Base-by-base conservation (phyloP, 2,797 vertebrate species). In the Merluccius polli region DNA sequence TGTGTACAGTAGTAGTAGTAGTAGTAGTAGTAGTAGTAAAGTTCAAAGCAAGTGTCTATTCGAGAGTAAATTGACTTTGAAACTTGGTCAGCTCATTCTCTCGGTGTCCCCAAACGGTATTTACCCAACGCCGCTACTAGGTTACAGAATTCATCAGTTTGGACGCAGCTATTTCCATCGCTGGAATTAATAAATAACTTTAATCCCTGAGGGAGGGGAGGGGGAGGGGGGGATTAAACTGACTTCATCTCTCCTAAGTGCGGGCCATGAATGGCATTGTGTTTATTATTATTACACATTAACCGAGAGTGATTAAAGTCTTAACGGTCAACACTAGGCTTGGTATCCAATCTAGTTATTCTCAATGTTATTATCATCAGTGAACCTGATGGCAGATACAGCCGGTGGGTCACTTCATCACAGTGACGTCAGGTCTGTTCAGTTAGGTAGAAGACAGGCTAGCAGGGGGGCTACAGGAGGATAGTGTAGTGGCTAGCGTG, bases 121-220 rank as follows among this genome's bases (percentile, higher is more conserved):
- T 24, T 59, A n/a, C 33, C 33, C 33, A 59, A n/a, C 21, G n/a
- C 21, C 16, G 44, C 21, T 48, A 35, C 16, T 24, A 24, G 52
- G 52, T 59, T 59, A 59, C 52, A 59, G 52, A 59, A n/a, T 59
- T n/a, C 52, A 59, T 9, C n/a, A 21, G 21, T 7, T n/a, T n/a
- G 52, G 52, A 59, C 21, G 8, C 21, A 10, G 52, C 52, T 59
- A 59, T 59, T 59, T 24, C 52, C 2, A 21, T 59, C 52, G 1
- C 52, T 59, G 52, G 52, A 59, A 59, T 59, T n/a, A 59, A n/a
- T 59, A 59, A n/a, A 59, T 59, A 59, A 59, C 52, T 59, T 59
- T 59, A 59, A 59, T 59, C 52, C 52, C 52, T n/a, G 52, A 59
- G 52, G 21, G 21, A 24, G 52, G 44, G 15, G 44, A 16, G 44